A percentile compares a stretch with the other conserved stretches of the same genome.
These are phyloP conservation scores for Miniopterus natalensis DNA, from an alignment of 2,113 vertebrate species.

Conservation along the genomic window DNA sequence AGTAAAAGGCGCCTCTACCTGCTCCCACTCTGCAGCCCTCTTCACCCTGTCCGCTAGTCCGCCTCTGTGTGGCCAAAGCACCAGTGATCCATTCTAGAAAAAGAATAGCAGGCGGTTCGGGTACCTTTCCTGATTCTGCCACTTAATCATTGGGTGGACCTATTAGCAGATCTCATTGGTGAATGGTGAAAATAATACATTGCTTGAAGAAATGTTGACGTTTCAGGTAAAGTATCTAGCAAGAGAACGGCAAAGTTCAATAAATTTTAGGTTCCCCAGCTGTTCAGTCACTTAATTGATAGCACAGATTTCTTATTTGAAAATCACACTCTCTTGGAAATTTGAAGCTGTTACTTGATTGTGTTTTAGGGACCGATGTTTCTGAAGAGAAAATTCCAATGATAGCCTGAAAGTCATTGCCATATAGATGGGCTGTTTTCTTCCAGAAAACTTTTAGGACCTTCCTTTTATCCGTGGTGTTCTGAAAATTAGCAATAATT, in stretches of 20 bases:
- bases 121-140: neutral
- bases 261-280: neutral
- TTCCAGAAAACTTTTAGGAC: neutral
- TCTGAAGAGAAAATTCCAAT: neutral
- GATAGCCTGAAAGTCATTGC: neutral
- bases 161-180: neutral
- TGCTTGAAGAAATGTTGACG: neutral
- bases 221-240: neutral
- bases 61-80: neutral
- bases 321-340: conserved; percentile 17
- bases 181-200: neutral
- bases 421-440: neutral
- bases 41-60: neutral
- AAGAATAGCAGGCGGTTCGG: neutral
- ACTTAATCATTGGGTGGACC: neutral
- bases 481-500: conserved; percentile 13
- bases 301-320: conserved; percentile 23
- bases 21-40: neutral
- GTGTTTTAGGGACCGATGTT: neutral
- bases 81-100: neutral
- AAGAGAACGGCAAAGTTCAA: neutral
- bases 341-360: conserved; percentile 27
- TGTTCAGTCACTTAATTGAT: neutral
- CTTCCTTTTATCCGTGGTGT: neutral
- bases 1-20: neutral